phyloP scores from a whole-genome alignment of 1,140 invertebrate species.

The Nixonia krombeini region DNA sequence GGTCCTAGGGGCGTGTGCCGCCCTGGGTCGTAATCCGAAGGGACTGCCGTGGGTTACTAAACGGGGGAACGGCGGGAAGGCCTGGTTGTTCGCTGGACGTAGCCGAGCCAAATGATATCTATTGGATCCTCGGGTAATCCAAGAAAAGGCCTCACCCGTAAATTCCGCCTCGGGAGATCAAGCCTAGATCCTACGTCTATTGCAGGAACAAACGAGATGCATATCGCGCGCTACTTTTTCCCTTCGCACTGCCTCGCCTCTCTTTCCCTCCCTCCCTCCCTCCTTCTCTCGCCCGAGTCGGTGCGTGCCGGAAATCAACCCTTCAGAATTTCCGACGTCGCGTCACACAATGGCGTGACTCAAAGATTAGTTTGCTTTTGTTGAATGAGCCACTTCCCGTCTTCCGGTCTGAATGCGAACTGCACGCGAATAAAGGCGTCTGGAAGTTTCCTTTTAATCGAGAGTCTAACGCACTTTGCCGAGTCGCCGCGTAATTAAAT shows the following conservation, averaged over 20 bases:
- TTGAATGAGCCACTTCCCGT: conserved; percentile 20
- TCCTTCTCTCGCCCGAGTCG: conserved; percentile 11
- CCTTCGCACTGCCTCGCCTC: conserved; percentile 7
- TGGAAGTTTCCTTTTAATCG: conserved; percentile 3
- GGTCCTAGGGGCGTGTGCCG: no score
- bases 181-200: conserved; percentile 17
- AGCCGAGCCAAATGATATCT: conserved; percentile 13
- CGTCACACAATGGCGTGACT: conserved; percentile 26
- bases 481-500: no score
- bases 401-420: conserved; percentile 11
- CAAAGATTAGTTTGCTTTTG: conserved; percentile 26
- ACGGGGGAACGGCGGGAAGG: background rate
- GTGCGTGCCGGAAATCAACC: conserved; percentile 32
- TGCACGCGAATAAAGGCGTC: conserved; percentile 15
- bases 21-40: no score
- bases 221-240: conserved; percentile 20
- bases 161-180: conserved; percentile 6
- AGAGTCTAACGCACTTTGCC: background rate
- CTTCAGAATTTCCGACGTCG: conserved; percentile 21
- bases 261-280: conserved; percentile 15
- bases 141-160: conserved; percentile 11
- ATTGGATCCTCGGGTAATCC: conserved; percentile 22
- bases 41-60: background rate
- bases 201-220: conserved; percentile 18
- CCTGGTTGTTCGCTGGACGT: conserved; percentile 5